Conservation (phyloP, 1,140 invertebrate species). For the Drosophila cardini region DNA sequence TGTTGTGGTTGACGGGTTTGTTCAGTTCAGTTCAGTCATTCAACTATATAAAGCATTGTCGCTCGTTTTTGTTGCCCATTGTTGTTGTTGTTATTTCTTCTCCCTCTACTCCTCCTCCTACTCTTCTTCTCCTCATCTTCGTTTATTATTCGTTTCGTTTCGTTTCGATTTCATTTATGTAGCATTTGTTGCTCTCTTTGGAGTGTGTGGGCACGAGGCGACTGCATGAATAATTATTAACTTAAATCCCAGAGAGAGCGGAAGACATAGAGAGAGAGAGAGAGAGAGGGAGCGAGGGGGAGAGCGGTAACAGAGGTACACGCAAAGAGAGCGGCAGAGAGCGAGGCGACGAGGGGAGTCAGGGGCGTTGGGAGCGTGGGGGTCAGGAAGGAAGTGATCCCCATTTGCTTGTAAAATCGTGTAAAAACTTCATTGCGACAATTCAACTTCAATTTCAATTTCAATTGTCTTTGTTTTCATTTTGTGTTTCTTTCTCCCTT, state of each 20-base stretch:
- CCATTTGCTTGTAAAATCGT: not conserved
- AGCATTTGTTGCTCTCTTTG: conserved; percentile 46
- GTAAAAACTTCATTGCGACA: conserved; percentile 10
- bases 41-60: conserved; percentile 80
- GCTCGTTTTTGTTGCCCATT: too few species aligned
- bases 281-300: not conserved
- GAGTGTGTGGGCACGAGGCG: conserved; percentile 54
- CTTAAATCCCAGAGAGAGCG: conserved; percentile 44
- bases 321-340: not conserved
- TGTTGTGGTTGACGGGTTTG: conserved; percentile 73
- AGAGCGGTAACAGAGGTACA: too few species aligned
- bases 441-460: not conserved
- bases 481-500: not conserved
- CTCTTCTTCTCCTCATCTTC: conserved; percentile 21
- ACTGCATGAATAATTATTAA: conserved; percentile 83
- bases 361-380: too few species aligned
- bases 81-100: conserved; percentile 4
- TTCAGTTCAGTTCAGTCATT: conserved; percentile 80
- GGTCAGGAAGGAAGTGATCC: conserved; percentile 15
- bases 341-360: not conserved
- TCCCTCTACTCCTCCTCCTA: too few species aligned
- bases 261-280: not conserved
- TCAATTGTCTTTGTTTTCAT: conserved; percentile 28
- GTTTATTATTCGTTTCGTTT: conserved; percentile 69
- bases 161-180: conserved; percentile 80